Conservation (phyloP, 2,797 vertebrate species). For the Sebastes iracundus region DNA sequence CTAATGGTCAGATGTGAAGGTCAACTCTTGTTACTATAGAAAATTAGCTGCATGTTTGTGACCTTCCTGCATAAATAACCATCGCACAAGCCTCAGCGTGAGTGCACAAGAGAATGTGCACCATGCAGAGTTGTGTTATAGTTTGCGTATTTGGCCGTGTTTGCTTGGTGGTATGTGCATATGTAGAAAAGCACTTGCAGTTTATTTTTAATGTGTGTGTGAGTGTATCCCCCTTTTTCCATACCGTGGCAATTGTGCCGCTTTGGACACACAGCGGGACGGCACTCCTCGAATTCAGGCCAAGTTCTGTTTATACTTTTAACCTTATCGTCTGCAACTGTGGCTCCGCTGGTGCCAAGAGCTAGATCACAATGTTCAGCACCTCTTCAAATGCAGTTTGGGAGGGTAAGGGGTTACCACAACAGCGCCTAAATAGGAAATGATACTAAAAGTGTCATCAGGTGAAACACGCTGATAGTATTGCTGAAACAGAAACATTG, state of each 20-base stretch:
- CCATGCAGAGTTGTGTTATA: background rate
- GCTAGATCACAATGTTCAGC: slow-evolving; percentile 46
- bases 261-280: background rate
- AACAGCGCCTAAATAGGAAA: background rate
- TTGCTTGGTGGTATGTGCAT: background rate
- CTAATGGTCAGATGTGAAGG: background rate
- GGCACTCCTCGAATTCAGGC: background rate
- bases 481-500: background rate
- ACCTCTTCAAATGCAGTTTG: background rate
- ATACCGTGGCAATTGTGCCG: background rate
- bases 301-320: slow-evolving; percentile 30
- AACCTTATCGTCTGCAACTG: slow-evolving; percentile 40
- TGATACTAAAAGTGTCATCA: slow-evolving; percentile 7
- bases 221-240: background rate
- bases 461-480: background rate
- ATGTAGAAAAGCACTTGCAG: background rate
- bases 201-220: slow-evolving; percentile 15
- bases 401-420: background rate
- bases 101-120: background rate
- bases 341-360: slow-evolving; percentile 3
- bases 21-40: background rate
- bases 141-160: background rate
- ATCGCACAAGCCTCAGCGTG: background rate
- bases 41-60: background rate
- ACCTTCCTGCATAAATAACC: slow-evolving; percentile 3